These are phyloP conservation scores for Oeneis ivallda DNA, from an alignment of 2,888 invertebrate genomes.

Conservation along the genomic window DNA sequence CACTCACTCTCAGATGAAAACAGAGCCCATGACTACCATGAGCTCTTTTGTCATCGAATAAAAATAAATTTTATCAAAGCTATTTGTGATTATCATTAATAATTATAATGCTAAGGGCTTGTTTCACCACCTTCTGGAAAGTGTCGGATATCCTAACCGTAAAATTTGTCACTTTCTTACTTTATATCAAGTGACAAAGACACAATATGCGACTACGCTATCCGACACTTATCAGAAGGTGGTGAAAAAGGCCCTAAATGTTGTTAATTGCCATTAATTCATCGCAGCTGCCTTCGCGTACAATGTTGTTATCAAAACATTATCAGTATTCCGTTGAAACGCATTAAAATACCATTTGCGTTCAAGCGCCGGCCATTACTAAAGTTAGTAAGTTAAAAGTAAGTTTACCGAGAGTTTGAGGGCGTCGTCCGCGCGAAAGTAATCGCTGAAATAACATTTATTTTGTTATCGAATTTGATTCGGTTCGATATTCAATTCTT, in stretches of 20 bases:
- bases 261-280: constrained; percentile 2
- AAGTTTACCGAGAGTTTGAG: constrained; percentile 21
- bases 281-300: background rate
- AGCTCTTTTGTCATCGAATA: too few species aligned
- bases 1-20: too few species aligned
- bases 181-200: too few species aligned
- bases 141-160: too few species aligned
- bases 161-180: too few species aligned
- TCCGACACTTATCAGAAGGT: too few species aligned
- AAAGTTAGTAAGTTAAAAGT: constrained; percentile 29
- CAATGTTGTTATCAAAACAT: constrained; percentile 25
- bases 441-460: constrained; percentile 13
- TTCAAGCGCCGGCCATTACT: constrained; percentile 30
- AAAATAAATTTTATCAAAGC: too few species aligned
- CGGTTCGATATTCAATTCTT: constrained; percentile 4
- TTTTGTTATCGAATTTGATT: constrained; percentile 1
- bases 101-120: too few species aligned
- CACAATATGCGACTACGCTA: too few species aligned
- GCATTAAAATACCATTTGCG: constrained; percentile 33
- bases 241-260: background rate
- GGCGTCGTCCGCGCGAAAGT: background rate
- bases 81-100: too few species aligned
- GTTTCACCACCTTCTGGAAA: too few species aligned
- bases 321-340: constrained; percentile 24
- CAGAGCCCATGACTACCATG: too few species aligned